A percentile compares a stretch with the other conserved stretches of the same genome.
phyloP scores from a whole-genome alignment of 2,888 invertebrate species.

The Tenthredo mesomela region DNA sequence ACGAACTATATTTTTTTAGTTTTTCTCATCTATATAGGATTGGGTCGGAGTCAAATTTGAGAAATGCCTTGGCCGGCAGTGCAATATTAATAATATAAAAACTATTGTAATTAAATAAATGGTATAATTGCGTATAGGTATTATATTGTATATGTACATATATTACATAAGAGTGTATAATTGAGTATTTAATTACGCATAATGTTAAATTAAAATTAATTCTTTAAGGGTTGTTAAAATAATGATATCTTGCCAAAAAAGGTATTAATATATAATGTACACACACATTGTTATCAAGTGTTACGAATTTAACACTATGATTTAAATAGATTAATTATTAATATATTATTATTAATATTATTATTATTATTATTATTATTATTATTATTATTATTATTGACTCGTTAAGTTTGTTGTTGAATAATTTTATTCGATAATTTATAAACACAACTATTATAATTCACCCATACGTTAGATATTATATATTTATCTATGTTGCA shows the following conservation, averaged over 20 bases:
- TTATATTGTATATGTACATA: background rate
- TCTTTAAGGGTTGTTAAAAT: constrained; percentile 23
- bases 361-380: background rate
- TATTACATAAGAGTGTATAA: background rate
- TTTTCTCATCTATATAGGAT: background rate
- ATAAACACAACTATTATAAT: constrained; percentile 9
- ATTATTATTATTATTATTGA: constrained; percentile 3
- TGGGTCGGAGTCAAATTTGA: background rate
- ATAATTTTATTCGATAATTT: constrained; percentile 51
- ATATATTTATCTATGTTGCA: constrained; percentile 34
- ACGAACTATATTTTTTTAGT: background rate
- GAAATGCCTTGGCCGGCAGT: constrained; percentile 49
- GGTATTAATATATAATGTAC: constrained; percentile 59
- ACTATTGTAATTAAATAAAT: constrained; percentile 1
- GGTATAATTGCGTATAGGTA: background rate
- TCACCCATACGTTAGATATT: background rate
- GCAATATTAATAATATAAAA: constrained; percentile 38
- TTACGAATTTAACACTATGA: constrained; percentile 26
- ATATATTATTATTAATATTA: background rate
- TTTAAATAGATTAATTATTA: background rate
- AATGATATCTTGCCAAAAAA: constrained; percentile 64
- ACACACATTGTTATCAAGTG: constrained; percentile 34
- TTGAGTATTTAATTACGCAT: background rate
- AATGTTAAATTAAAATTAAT: background rate
- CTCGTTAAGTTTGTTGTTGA: constrained; percentile 51